Percentiles rank a stretch among this genome's conserved stretches.
Conservation (phyloP, 1,140 invertebrate genomes). For the Aphis gossypii region DNA sequence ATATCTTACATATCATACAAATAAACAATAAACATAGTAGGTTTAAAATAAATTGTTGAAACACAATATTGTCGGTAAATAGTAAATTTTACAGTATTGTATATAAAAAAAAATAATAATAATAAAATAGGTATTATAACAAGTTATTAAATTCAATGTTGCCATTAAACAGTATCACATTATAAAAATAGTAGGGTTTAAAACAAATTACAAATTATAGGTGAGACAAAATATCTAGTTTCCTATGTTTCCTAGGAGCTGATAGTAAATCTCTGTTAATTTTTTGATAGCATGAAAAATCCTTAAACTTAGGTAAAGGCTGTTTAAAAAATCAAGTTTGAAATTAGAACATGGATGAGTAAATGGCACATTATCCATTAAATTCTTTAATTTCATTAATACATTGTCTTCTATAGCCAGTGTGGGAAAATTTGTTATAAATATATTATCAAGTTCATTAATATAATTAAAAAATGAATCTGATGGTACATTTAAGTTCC, state of each 20-base stretch:
- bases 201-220: no score
- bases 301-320: background rate
- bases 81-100: no score
- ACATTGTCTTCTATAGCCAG: background rate
- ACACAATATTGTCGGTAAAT: no score
- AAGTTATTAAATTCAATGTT: no score
- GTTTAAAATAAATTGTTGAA: no score
- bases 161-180: no score
- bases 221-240: background rate
- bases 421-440: no score
- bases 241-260: background rate
- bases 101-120: no score
- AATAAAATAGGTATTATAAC: no score
- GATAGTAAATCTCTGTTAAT: background rate
- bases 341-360: background rate
- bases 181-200: no score
- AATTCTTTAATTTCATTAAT: background rate
- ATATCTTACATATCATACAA: no score
- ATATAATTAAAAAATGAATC: background rate
- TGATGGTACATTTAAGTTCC: background rate
- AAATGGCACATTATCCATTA: background rate
- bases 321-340: background rate
- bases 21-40: no score
- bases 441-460: background rate
- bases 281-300: background rate